These are phyloP conservation scores for Kryptolebias ocellatus DNA, from an alignment of 2,797 vertebrate species.

Conservation along the genomic window DNA sequence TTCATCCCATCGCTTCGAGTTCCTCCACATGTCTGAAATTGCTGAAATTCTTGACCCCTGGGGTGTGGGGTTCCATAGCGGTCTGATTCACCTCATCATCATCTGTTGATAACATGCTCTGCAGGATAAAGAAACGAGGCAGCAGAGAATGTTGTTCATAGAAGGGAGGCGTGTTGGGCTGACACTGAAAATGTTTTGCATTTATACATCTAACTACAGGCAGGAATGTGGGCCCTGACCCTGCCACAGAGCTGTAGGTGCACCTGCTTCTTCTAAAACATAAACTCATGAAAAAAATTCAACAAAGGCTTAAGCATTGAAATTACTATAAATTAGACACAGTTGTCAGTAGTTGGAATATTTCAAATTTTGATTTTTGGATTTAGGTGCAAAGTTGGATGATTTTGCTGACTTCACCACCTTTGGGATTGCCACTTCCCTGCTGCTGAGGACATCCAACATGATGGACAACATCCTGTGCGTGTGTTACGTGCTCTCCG, in stretches of 20 bases:
- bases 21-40: slow-evolving; percentile 81
- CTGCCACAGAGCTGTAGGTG: slow-evolving; percentile 3
- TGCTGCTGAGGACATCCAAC: slow-evolving; percentile 85
- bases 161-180: slow-evolving; percentile 53
- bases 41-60: slow-evolving; percentile 79
- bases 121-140: slow-evolving; percentile 62
- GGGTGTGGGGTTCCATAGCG: slow-evolving; percentile 67
- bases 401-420: slow-evolving; percentile 94
- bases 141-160: slow-evolving; percentile 75
- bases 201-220: slow-evolving; percentile 9
- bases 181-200: slow-evolving; percentile 30
- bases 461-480: slow-evolving; percentile 86
- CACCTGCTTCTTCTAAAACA: background rate
- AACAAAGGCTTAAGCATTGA: background rate
- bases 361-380: background rate
- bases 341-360: background rate
- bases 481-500: slow-evolving; percentile 86
- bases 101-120: slow-evolving; percentile 62
- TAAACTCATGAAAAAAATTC: background rate
- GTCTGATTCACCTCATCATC: slow-evolving; percentile 63
- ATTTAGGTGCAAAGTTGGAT: slow-evolving; percentile 89
- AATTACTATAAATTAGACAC: background rate
- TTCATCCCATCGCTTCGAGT: slow-evolving; percentile 75
- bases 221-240: background rate
- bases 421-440: slow-evolving; percentile 89